These are phyloP conservation scores for Pseudanteris insignis DNA, from an alignment of 2,888 invertebrate species.

Conservation along the genomic window DNA sequence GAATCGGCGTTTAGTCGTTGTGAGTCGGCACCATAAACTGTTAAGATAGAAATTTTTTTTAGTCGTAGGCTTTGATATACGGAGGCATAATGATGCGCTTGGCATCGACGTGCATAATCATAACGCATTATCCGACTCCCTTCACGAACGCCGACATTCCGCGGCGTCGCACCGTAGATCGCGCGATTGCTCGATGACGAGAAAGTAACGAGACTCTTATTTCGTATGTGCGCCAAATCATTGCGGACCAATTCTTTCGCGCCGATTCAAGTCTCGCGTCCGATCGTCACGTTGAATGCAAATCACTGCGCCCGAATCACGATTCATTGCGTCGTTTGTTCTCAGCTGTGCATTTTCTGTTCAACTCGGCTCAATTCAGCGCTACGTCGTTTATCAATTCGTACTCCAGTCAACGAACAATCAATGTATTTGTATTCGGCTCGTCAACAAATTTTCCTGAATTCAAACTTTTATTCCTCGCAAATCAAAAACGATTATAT, in stretches of 20 bases:
- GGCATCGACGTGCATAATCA: constrained; percentile 41
- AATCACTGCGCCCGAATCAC: constrained; percentile 13
- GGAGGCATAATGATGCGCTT: constrained; percentile 40
- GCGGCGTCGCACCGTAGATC: constrained; percentile 15
- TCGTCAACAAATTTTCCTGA: too few species aligned
- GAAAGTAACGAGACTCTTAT: constrained; percentile 33
- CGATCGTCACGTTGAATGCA: not conserved
- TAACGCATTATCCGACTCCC: constrained; percentile 42
- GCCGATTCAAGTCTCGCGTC: not conserved
- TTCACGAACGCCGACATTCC: constrained; percentile 38
- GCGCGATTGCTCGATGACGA: constrained; percentile 27
- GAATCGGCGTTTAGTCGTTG: constrained; percentile 32
- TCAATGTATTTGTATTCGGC: too few species aligned
- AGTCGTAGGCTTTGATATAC: constrained; percentile 33
- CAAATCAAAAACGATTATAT: too few species aligned
- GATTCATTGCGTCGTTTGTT: constrained; percentile 11
- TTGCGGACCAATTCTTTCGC: constrained; percentile 8
- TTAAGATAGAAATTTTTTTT: constrained; percentile 26
- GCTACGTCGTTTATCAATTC: too few species aligned
- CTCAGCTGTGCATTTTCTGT: too few species aligned
- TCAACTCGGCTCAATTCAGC: too few species aligned
- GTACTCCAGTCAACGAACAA: too few species aligned
- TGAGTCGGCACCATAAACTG: constrained; percentile 22
- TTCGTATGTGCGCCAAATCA: constrained; percentile 11
- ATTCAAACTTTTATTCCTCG: too few species aligned